Base-by-base conservation (phyloP, 2,797 vertebrate genomes). In the Schizothorax lantsangensis region DNA sequence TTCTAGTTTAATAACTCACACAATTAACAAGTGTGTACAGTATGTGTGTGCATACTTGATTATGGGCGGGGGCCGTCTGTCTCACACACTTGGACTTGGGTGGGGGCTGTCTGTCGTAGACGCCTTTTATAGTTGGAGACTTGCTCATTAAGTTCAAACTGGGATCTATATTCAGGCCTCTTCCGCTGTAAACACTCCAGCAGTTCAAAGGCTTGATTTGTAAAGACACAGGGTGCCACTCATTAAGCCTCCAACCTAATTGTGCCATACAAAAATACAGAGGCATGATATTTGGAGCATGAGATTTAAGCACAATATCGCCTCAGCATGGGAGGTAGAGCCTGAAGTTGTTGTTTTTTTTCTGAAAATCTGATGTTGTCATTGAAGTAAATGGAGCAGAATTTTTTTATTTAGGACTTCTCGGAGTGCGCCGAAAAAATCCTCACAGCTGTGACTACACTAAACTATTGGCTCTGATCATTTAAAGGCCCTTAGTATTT, bases 281-380 rank as follows among this genome's bases (percentile, higher is more conserved):
- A 71, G 52, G 91, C 93, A 89, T 91, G 92, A 93, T 93, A 94
- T 95, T 93, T 93, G 93, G 94, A 95, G 95, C 95, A 94, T 96
- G 95, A 95, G 94, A 95, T 95, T 95, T 92, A 95, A 92, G 90
- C 91, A 95, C 95, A 95, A 95, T 95, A 95, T 95, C 94, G 93
- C 90, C 95, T 85, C 95, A 95, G 95, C 94, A 94, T 95, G 94
- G 93, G 95, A 94, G 92, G 91, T 93, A 86, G 89, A 90, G 94
- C 88, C 49, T 86, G 90, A 91, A 91, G 89, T 89, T 92, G 30
- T 68, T 73, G 90, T 88, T 89, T 92, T 90, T 68, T 88, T 86
- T 93, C 90, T 89, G 91, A 93, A 87, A 84, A 88, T 92, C 93
- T 92, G 91, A 91, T 90, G 72, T 89, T 81, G 90, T 90, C 93